Conservation (phyloP, 2,797 vertebrate genomes). For the Staurois parvus region DNA sequence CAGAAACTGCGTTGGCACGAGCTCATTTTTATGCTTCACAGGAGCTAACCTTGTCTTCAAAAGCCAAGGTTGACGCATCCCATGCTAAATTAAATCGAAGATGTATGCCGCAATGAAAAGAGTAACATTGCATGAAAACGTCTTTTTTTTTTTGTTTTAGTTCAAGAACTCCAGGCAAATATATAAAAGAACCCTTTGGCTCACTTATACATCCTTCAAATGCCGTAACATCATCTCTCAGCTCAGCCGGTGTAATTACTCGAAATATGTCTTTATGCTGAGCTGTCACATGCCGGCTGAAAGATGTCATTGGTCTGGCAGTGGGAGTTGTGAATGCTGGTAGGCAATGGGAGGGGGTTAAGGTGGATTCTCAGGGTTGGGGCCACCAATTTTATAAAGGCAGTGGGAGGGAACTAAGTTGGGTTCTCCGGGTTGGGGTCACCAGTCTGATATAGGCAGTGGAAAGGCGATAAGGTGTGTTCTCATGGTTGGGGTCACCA, state of each 20-base stretch:
- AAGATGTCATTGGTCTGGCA: too few species aligned
- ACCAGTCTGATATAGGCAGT: too few species aligned
- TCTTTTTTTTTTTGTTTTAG: conserved; percentile 39
- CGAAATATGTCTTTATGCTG: background rate
- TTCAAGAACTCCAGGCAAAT: background rate
- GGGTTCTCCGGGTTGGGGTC: too few species aligned
- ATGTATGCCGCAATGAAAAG: conserved; percentile 70
- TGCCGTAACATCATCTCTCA: background rate
- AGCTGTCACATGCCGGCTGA: background rate
- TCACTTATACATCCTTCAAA: background rate
- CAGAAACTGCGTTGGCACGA: conserved; percentile 60
- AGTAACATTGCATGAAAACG: conserved; percentile 73
- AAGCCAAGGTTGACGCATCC: conserved; percentile 74
- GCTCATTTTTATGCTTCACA: conserved; percentile 69
- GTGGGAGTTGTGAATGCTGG: too few species aligned
- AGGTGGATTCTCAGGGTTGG: too few species aligned
- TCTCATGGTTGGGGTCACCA: too few species aligned
- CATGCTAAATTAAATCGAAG: conserved; percentile 73
- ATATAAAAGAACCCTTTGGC: background rate
- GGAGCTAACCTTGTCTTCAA: conserved; percentile 71
- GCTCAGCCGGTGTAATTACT: background rate
- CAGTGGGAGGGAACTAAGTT: too few species aligned
- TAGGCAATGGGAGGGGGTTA: too few species aligned
- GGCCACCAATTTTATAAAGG: too few species aligned
- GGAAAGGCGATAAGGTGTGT: too few species aligned